Conservation (phyloP, 2,113 vertebrate species). For the Isichthys henryi region DNA sequence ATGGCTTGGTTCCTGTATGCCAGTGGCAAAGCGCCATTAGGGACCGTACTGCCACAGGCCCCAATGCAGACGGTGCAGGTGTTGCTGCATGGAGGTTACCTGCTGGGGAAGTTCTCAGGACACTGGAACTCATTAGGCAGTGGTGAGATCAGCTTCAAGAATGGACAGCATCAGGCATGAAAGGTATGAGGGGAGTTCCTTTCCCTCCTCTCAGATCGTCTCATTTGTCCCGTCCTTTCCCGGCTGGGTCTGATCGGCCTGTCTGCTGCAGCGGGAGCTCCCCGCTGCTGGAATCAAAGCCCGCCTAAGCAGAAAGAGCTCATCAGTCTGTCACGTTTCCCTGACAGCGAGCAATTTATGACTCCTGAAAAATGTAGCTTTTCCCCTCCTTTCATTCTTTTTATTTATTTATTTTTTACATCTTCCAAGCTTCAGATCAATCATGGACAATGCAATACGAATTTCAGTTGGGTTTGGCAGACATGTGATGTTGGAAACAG, state of each 20-base stretch:
- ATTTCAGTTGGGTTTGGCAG: conserved; percentile 2
- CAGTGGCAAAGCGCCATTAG: background rate
- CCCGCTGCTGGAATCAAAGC: conserved; percentile 45
- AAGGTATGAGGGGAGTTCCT: background rate
- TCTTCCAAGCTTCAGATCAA: conserved; percentile 30
- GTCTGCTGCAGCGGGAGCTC: conserved; percentile 36
- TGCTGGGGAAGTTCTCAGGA: background rate
- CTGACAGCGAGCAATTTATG: conserved; percentile 53
- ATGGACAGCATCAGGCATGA: background rate
- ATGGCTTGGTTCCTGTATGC: background rate
- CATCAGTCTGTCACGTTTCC: conserved; percentile 57
- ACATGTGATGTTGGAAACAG: background rate
- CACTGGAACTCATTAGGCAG: background rate
- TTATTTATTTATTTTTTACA: conserved; percentile 15
- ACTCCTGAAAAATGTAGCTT: conserved; percentile 47
- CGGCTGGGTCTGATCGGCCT: conserved; percentile 1
- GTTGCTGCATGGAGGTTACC: background rate
- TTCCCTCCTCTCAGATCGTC: background rate
- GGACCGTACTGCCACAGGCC: background rate
- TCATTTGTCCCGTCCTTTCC: background rate
- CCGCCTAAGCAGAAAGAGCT: conserved; percentile 40
- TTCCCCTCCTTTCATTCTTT: conserved; percentile 21
- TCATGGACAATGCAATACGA: conserved; percentile 42
- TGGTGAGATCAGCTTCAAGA: background rate
- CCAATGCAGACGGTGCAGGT: background rate